Base-by-base conservation (phyloP, 2,888 invertebrate genomes). In the Omphaloscelis lunosa region DNA sequence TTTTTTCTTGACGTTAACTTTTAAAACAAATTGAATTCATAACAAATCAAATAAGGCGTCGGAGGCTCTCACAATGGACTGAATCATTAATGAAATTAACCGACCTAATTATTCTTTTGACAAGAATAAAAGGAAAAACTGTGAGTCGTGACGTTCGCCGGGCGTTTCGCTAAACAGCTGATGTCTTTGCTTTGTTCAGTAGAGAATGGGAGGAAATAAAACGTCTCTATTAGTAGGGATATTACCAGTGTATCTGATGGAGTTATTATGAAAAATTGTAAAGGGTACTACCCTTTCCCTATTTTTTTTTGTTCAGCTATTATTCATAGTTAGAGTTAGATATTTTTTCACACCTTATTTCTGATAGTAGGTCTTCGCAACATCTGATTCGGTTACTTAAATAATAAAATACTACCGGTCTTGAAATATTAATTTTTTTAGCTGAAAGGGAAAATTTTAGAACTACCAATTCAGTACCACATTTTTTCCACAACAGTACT, bases 51-150 rank as follows among this genome's bases (percentile, higher is more conserved):
- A 94, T 94, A 93, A 93, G 90, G 86, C 88, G 86, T 77, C 79
- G 67, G 83, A 45, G 41, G 12, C 71, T 79, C 85, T 86, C 86
- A 93, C 92, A 93, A 93, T 93, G 93, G 90, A 79, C 90, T 93
- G 90, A 79, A 90, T 93, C 93, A 92, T 94, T 94, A 93, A 94
- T 93, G 90, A 90, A 92, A 93, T 95, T 95, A 94, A 92, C 93
- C 89, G 91, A 91, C 91, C 91, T 93, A 93, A 95, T 95, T 95
- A 94, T 94, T 94, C 93, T 92, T 93, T 93, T 82, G 85, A 85
- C 75, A 72, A 77, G 75, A 81, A 84, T 80, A 87, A 86, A 83
- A 75, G 82, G 82, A 80, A 80, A 79, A 79, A 85, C 72, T 77
- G 74, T 65, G 70, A 75, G 63, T 65, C 84, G 80, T 84, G 83